Base-by-base conservation (phyloP, 2,113 vertebrate species). In the Chloropsis hardwickii region DNA sequence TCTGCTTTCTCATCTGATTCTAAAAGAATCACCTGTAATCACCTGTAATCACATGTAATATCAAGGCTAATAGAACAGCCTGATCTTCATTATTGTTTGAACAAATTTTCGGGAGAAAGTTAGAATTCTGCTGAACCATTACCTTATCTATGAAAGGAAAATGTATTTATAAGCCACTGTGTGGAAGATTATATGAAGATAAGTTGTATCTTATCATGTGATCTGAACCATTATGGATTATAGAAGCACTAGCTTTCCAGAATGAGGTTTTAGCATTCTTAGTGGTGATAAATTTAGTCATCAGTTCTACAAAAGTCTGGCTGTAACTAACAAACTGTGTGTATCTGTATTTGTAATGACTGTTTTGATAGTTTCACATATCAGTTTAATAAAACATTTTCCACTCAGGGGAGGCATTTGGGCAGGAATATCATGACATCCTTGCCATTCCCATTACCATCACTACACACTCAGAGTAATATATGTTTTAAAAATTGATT, bases 401-500 rank as follows among this genome's bases (percentile, higher is more conserved):
- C 88, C 65, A 90, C 95, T 94, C 93, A 86, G 44, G 92, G 94
- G 91, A 94, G 8, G 28, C 47, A 76, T 95, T 92, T 88, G 65
- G 40, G 70, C 70, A 94, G 89, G 65, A 83, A 91, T 72, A 73
- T 97, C 94, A 67, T 95, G 97, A 90, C 79, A 94, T 87, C 39
- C 73, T 66, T 88, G 94, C 83, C 83, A 67, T 93, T 95, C 58
- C 80, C 97, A 89, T 95, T 94, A 40, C 76, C 69, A 72, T 97
- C 82, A 81, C 86, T 81, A 15, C 61, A 28, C 53, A 24, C 90
- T 93, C 73, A 50, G 78, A 64, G 71, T 87, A 96, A 86, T 88
- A 53, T 40, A 67, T 58, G 77, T 93, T 96, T 96, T 86, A 96
- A 96, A 93, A 95, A 95, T 92, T 92, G 92, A 96, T 94, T 83